Evolutionary conservation across 1,140 invertebrate genomes (phyloP).

Genomic region (Metaphire vulgaris): DNA sequence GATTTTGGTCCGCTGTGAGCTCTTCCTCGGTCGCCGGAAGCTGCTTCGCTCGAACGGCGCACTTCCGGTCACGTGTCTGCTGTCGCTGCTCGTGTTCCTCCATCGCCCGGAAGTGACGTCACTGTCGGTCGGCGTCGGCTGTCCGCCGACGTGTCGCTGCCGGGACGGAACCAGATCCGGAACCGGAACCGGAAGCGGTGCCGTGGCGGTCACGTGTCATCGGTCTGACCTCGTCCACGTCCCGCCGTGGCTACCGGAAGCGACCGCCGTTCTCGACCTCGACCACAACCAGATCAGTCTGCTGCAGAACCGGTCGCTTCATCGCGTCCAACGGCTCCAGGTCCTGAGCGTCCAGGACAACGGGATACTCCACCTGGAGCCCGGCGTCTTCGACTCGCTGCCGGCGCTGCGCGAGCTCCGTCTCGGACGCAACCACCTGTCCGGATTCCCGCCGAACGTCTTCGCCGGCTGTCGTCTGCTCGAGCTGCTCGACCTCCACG

Average conservation of each 20-base stretch:
- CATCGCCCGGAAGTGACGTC: background rate
- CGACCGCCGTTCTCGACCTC: constrained; percentile 20
- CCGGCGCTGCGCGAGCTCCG: constrained; percentile 32
- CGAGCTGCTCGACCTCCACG: constrained; percentile 23
- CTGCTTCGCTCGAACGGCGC: background rate
- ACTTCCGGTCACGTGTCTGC: background rate
- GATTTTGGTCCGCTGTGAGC: background rate
- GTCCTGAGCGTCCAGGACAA: constrained; percentile 39
- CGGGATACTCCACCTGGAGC: constrained; percentile 32
- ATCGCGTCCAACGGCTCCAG: constrained; percentile 27
- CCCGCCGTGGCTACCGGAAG: constrained; percentile 5
- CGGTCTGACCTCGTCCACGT: background rate
- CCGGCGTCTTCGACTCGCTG: constrained; percentile 25
- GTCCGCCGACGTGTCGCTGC: background rate
- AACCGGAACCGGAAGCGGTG: too few relatives aligned
- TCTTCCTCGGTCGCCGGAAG: background rate
- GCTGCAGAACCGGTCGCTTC: constrained; percentile 17
- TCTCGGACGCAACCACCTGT: constrained; percentile 36
- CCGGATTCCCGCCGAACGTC: constrained; percentile 30
- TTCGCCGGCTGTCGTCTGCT: constrained; percentile 9
- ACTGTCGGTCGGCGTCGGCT: background rate
- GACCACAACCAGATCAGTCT: constrained; percentile 24
- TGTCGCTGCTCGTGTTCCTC: background rate
- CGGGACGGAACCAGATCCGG: background rate
- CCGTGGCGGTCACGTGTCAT: background rate